These are phyloP conservation scores for Hippocampus abdominalis DNA, from an alignment of 2,113 vertebrate species.

Conservation along the genomic window DNA sequence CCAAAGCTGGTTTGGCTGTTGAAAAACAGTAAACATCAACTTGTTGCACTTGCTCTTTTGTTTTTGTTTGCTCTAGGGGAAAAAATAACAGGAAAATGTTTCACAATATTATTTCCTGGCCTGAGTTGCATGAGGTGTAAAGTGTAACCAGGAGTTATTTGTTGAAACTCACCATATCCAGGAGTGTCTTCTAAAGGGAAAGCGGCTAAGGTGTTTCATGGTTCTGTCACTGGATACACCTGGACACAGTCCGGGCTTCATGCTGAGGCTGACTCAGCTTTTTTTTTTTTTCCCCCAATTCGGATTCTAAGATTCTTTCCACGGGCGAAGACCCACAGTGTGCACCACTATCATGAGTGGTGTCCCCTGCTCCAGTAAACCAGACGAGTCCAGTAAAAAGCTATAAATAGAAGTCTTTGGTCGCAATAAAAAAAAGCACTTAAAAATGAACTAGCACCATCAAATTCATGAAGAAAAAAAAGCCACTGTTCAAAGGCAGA, in stretches of 20 bases:
- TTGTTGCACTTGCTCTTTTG: slow-evolving; percentile 35
- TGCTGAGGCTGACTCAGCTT: slow-evolving; percentile 34
- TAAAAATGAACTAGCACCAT: slow-evolving; percentile 31
- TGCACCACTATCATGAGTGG: slow-evolving; percentile 21
- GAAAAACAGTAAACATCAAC: slow-evolving; percentile 12
- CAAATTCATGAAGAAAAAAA: slow-evolving; percentile 47
- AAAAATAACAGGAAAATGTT: slow-evolving; percentile 67
- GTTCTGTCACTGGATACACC: slow-evolving; percentile 74
- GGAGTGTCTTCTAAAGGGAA: slow-evolving; percentile 94
- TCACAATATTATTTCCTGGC: slow-evolving; percentile 47
- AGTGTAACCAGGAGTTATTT: not conserved
- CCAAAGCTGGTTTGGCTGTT: not conserved
- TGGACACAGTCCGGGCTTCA: slow-evolving; percentile 75
- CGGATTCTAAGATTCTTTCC: slow-evolving; percentile 29
- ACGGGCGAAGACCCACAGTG: slow-evolving; percentile 23
- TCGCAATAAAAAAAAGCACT: slow-evolving; percentile 8
- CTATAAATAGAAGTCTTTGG: slow-evolving; percentile 5
- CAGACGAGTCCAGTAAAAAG: slow-evolving; percentile 28
- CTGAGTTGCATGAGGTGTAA: slow-evolving; percentile 21
- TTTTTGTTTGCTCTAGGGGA: slow-evolving; percentile 56
- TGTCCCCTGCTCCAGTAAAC: slow-evolving; percentile 46
- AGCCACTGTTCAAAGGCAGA: slow-evolving; percentile 19
- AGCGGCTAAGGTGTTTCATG: slow-evolving; percentile 94
- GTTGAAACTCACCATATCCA: slow-evolving; percentile 93
- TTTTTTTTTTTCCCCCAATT: not conserved